Conservation (phyloP, 1,140 invertebrate species). For the Rhagoletis zephyria region DNA sequence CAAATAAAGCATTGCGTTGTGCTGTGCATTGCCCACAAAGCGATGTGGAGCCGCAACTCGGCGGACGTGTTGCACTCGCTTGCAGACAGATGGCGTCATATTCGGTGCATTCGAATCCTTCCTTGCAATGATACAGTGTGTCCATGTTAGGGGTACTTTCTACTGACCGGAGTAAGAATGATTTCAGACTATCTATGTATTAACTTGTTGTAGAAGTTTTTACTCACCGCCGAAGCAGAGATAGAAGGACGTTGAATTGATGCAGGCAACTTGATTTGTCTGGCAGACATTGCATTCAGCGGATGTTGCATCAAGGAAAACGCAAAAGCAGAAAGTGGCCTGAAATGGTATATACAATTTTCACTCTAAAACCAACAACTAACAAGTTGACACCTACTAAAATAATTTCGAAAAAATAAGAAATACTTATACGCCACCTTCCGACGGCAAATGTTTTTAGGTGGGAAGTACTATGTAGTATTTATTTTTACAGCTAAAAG, state of each 20-base stretch:
- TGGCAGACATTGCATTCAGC: slow-evolving; percentile 68
- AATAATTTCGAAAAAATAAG: too few species aligned
- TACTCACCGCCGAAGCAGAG: slow-evolving; percentile 68
- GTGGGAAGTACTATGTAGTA: too few species aligned
- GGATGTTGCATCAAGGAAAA: background rate
- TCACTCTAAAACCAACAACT: too few species aligned
- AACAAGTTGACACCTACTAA: too few species aligned
- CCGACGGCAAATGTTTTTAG: too few species aligned
- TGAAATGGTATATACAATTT: background rate
- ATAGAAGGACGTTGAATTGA: slow-evolving; percentile 69
- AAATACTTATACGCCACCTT: too few species aligned
- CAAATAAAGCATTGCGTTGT: slow-evolving; percentile 65
- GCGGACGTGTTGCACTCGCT: slow-evolving; percentile 63
- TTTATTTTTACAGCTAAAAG: too few species aligned
- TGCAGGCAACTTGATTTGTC: slow-evolving; percentile 65
- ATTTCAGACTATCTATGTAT: background rate
- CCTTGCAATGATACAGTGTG: slow-evolving; percentile 63
- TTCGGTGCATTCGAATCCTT: slow-evolving; percentile 66
- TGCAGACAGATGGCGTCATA: slow-evolving; percentile 66
- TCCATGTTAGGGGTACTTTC: slow-evolving; percentile 58
- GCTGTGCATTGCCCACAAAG: slow-evolving; percentile 68
- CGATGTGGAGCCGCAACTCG: slow-evolving; percentile 65
- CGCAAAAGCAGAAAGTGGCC: background rate
- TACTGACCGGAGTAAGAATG: background rate
- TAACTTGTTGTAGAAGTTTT: background rate